Conservation (phyloP, 2,797 vertebrate species). For the Peromyscus aztecus region DNA sequence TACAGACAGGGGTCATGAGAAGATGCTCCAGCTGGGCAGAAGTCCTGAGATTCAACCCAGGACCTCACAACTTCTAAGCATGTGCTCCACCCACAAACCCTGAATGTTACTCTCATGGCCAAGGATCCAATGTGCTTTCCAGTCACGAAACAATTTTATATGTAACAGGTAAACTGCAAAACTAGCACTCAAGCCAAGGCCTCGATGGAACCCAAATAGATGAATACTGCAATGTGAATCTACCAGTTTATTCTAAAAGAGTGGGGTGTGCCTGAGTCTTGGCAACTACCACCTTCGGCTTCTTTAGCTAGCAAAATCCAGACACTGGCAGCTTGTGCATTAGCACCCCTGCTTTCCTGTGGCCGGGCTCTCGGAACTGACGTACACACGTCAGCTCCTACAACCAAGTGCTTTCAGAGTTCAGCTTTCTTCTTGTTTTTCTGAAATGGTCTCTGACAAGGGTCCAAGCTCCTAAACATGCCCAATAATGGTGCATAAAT, state of each 20-base stretch:
- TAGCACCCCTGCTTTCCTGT: not conserved
- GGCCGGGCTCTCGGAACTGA: not conserved
- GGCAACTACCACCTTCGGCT: not conserved
- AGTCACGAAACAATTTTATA: not conserved
- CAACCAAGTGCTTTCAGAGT: not conserved
- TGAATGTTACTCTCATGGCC: not conserved
- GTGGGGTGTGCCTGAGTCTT: not conserved
- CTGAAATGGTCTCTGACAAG: not conserved
- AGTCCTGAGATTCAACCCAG: not conserved
- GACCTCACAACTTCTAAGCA: not conserved
- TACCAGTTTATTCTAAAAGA: not conserved
- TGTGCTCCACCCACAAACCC: not conserved
- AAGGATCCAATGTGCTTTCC: not conserved
- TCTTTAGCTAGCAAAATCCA: not conserved
- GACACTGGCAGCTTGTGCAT: not conserved
- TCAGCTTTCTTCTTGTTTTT: slow-evolving; percentile 35
- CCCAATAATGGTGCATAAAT: slow-evolving; percentile 21
- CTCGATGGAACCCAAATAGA: not conserved
- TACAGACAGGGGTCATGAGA: not conserved
- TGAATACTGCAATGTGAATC: not conserved
- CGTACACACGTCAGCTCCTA: not conserved
- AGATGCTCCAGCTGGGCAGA: not conserved
- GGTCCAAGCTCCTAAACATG: not conserved
- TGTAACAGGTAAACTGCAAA: not conserved
- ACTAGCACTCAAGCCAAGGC: not conserved